Conservation (phyloP, 2,113 vertebrate species). For the Illadopsis cleaveri region DNA sequence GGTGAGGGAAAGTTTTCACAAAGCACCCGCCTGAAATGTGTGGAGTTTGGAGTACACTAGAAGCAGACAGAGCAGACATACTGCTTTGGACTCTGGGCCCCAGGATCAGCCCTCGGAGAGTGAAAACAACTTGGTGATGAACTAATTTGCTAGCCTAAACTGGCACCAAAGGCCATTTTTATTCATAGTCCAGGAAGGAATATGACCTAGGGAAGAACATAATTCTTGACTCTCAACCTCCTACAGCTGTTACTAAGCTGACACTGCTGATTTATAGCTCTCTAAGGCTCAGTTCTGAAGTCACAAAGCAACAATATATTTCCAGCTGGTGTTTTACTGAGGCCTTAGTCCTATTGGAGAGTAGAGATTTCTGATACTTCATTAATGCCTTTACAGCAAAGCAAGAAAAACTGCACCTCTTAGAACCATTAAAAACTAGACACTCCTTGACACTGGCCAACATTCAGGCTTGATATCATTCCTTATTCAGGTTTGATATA, state of each 20-base stretch:
- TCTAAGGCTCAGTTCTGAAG: neutral
- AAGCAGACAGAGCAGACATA: neutral
- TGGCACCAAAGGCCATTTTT: neutral
- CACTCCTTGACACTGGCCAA: neutral
- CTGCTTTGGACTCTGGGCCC: neutral
- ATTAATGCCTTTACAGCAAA: neutral
- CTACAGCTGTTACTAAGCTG: neutral
- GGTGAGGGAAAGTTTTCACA: neutral
- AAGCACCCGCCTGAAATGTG: fast-evolving
- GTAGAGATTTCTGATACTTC: neutral
- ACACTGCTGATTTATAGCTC: neutral
- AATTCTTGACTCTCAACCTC: neutral
- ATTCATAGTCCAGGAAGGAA: neutral
- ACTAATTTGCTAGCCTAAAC: neutral
- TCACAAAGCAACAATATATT: neutral
- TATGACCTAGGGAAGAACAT: neutral
- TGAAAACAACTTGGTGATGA: neutral
- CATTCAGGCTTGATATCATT: neutral
- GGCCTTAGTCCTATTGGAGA: neutral
- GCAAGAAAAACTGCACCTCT: neutral
- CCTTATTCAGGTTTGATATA: neutral
- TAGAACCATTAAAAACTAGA: neutral
- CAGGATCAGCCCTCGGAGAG: neutral
- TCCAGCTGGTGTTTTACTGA: neutral
- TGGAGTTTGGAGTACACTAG: neutral